Conservation (phyloP, 2,888 invertebrate genomes). For the Lycocerus yunnanus region DNA sequence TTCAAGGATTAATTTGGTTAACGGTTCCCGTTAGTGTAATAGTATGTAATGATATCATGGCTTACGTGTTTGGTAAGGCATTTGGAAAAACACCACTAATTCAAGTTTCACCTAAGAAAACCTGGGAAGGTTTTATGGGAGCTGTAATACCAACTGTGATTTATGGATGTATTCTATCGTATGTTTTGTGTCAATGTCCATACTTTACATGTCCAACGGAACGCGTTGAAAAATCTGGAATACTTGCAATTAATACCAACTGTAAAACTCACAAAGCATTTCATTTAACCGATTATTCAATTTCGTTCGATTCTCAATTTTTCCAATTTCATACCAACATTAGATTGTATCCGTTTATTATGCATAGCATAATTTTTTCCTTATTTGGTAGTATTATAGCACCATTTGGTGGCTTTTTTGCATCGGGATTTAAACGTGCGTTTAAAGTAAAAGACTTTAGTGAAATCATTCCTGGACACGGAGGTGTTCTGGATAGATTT, state of each 20-base stretch:
- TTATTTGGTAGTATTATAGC: slow-evolving; percentile 97
- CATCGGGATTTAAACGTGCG: slow-evolving; percentile 98
- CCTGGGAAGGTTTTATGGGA: slow-evolving; percentile 99
- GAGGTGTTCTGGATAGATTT: slow-evolving; percentile 99
- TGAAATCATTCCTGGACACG: slow-evolving; percentile 98
- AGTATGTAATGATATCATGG: slow-evolving; percentile 98
- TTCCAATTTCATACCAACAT: slow-evolving; percentile 46
- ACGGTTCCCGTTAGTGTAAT: slow-evolving; percentile 98
- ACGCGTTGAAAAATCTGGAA: slow-evolving; percentile 84
- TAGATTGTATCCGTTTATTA: slow-evolving; percentile 87
- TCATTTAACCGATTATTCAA: slow-evolving; percentile 79
- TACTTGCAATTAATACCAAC: slow-evolving; percentile 86
- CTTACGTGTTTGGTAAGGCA: slow-evolving; percentile 98
- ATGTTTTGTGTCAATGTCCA: slow-evolving; percentile 86
- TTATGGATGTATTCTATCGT: slow-evolving; percentile 87
- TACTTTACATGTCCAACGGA: slow-evolving; percentile 97
- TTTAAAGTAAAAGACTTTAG: slow-evolving; percentile 99
- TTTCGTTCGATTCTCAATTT: not conserved
- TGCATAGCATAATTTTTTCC: slow-evolving; percentile 92
- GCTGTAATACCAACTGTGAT: slow-evolving; percentile 92
- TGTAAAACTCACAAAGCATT: slow-evolving; percentile 92
- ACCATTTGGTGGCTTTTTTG: slow-evolving; percentile 99
- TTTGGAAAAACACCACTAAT: slow-evolving; percentile 98
- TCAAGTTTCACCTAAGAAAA: slow-evolving; percentile 98
- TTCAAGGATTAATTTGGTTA: slow-evolving; percentile 92